Base-by-base conservation (phyloP, 2,888 invertebrate genomes). In the Phania funesta region DNA sequence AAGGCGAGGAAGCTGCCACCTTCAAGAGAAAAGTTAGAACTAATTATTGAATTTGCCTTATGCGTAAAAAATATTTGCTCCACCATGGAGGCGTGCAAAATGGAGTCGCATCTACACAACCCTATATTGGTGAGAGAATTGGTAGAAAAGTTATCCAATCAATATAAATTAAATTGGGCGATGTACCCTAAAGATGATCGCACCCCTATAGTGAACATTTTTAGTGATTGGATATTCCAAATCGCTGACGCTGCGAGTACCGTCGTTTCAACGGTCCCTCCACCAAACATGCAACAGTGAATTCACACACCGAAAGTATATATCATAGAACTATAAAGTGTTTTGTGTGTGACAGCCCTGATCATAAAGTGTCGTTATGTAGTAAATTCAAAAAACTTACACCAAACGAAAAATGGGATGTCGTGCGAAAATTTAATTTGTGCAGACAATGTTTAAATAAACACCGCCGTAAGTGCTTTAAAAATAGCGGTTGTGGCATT, bases 141-240 rank as follows among this genome's bases (percentile, higher is more conserved):
- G 2, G 62, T 77, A 0, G 77, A 70, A 22, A 77, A 70, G 35
- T 64, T 70, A 26, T 65, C 70, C 3, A 52, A 52, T 22, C 50
- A 38, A 9, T 26, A 65, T 52, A 81, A 71, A 44, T 24, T 74
- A 18, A 82, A 16, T n/a, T 77, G 62, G 64, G 62, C 75, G 16
- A 68, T 75, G 68, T 46, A n/a, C n/a, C 26, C 32, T 0, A 64
- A 68, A 7, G 64, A 68, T 9, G 22, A 22, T 11, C n/a, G 62
- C 13, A 29, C 70, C 9, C 74, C 82, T 6, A 24, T 26, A 0
- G 70, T 77, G 6, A 73, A 67, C 7, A 2, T 11, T 24, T 52
- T 67, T 50, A 56, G 60, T 13, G 52, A 46, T 68, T 81, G 74
- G 74, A 16, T 74, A n/a, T 80, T 56, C 24, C 3, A 29, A 18